Evolutionary conservation across 2,113 vertebrate species (phyloP).

Genomic region (Equus quagga): DNA sequence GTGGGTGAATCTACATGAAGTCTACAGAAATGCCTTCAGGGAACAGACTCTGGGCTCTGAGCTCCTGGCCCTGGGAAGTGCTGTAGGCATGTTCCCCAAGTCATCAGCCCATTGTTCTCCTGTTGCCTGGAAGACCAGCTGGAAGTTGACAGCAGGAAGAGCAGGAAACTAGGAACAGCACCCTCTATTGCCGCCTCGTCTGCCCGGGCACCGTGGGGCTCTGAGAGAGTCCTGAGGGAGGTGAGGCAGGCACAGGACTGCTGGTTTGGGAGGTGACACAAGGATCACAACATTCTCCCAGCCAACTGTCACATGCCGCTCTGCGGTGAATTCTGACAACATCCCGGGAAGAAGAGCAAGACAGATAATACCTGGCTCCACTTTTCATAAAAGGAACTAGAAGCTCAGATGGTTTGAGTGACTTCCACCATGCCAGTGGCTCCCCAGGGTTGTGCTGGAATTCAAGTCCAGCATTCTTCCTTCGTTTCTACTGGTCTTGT

Average conservation of each 20-base stretch:
- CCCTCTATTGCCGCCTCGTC: fast-evolving
- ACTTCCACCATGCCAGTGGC: neutral
- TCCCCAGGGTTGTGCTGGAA: neutral
- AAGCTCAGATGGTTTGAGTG: neutral
- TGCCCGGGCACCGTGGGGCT: neutral
- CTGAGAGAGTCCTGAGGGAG: neutral
- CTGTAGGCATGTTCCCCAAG: neutral
- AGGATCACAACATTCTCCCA: fast-evolving
- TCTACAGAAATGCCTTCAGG: too few relatives aligned
- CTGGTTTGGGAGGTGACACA: neutral
- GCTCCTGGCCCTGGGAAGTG: neutral
- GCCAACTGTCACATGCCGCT: neutral
- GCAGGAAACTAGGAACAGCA: neutral
- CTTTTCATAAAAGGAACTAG: neutral
- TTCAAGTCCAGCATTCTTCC: neutral
- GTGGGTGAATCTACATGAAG: too few relatives aligned
- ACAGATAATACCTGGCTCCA: neutral
- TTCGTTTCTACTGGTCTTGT: neutral
- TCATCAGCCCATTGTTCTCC: neutral
- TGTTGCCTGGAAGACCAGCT: neutral
- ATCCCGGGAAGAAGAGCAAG: neutral
- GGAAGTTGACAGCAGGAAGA: neutral
- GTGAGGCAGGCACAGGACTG: neutral
- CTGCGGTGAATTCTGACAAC: neutral
- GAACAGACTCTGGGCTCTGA: neutral